Base-by-base conservation (phyloP, 1,140 invertebrate genomes). In the Cryptotermes secundus region DNA sequence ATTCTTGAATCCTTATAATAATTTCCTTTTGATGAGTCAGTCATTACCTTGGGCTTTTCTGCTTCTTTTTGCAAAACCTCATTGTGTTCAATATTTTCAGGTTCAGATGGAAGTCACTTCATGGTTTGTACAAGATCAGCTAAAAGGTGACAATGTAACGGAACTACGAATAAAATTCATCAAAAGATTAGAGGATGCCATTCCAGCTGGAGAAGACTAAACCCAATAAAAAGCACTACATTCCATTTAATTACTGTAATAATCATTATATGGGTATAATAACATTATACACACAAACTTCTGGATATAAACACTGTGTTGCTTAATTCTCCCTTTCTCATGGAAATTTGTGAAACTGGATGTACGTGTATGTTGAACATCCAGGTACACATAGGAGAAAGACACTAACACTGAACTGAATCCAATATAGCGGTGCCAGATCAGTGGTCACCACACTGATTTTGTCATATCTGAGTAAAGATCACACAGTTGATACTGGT, bases 131-230 rank as follows among this genome's bases (percentile, higher is more conserved):
- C 93, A 99, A 91, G 99, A 99, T 91, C 96, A 98, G 86, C 90
- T 99, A 42, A 99, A 98, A 91, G 98, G 98, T 85, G 98, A 99
- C 90, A 94, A 94, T 88, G 93, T 95, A 22, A 99, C 98, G 84
- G 99, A 99, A 92, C 91, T 99, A 72, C 91, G 97, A 89, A 94
- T 99, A 2, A 99, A 99, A 90, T 99, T 99, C 89, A 95, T 99
- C 82, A 95, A 97, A 89, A 93, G 97, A 91, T 91, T 99, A 88
- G 98, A 99, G 91, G 99, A 99, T 92, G 97, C 98, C 35, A 96
- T 99, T 88, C 98, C 98, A 83, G 97, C 97, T 86, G 98, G 98
- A 83, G 98, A 99, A 92, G 98, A 99, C 91, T 99, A 95, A 49
- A 19, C 45, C 45, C 38, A 42, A 45, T 45, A 45, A 0, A 81